Evolutionary conservation across 2,113 vertebrate genomes (phyloP).

Genomic region (Falco punctatus): DNA sequence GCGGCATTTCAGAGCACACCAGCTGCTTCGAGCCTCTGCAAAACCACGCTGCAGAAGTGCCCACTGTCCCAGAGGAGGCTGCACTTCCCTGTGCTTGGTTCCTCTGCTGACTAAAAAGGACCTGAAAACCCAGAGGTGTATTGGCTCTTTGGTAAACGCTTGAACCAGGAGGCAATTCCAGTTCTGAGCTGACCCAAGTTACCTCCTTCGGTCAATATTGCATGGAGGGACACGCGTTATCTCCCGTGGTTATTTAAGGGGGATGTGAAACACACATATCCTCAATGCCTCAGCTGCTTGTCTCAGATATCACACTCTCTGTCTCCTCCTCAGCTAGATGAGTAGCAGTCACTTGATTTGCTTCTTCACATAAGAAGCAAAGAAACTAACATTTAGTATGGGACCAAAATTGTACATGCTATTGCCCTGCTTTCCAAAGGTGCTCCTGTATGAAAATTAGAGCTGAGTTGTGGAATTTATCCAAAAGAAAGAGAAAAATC

Average conservation of each 20-base stretch:
- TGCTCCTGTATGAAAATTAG: neutral
- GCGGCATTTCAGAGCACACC: neutral
- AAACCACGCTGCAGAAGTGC: accelerated
- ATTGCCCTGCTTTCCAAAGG: neutral
- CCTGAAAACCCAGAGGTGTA: neutral
- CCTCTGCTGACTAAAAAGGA: neutral
- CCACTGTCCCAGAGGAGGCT: neutral
- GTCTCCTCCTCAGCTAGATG: neutral
- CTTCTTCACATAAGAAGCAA: neutral
- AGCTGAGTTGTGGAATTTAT: neutral
- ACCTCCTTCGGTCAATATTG: neutral
- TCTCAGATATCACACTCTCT: neutral
- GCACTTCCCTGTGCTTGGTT: neutral
- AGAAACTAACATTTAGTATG: neutral
- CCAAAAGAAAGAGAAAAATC: neutral
- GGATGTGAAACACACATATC: neutral
- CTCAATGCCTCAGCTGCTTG: neutral
- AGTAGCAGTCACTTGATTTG: neutral
- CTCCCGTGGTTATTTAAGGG: neutral
- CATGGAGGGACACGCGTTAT: neutral
- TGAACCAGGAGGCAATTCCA: neutral
- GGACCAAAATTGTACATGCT: neutral
- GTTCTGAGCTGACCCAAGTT: neutral
- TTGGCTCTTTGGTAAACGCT: neutral
- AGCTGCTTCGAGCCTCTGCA: neutral